Evolutionary conservation across 2,113 vertebrate species (phyloP).

Genomic region (Pachycephala philippinensis): DNA sequence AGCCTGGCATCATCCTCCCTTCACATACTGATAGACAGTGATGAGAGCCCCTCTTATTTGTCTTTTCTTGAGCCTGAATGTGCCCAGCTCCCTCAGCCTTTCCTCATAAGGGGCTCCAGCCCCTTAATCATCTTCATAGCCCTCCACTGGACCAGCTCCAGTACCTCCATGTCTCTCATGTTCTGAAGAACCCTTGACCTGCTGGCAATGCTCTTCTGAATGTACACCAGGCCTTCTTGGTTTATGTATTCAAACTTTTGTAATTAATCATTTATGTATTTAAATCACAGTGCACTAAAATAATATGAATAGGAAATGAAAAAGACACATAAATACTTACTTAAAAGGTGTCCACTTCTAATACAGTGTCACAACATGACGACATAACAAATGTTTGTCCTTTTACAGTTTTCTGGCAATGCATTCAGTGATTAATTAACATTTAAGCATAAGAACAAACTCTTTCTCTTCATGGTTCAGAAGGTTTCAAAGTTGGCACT

Average conservation of each 20-base stretch:
- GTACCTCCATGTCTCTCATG: neutral
- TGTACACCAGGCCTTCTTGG: neutral
- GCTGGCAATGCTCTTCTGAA: neutral
- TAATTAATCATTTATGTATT: neutral
- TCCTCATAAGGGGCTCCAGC: neutral
- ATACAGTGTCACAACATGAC: neutral
- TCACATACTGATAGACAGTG: neutral
- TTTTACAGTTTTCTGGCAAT: neutral
- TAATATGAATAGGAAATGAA: neutral
- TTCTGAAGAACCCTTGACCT: neutral
- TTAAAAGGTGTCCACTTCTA: neutral
- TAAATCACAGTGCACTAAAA: neutral
- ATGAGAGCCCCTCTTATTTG: neutral
- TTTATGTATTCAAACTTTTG: neutral
- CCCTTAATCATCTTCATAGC: rapidly evolving
- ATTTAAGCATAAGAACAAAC: neutral
- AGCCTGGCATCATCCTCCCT: neutral
- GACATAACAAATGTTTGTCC: neutral
- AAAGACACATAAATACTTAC: neutral
- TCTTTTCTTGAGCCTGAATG: neutral
- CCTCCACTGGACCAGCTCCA: neutral
- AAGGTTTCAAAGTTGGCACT: neutral
- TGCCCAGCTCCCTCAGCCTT: neutral
- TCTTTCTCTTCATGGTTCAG: neutral
- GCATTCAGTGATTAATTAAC: neutral